Evolutionary conservation across 1,140 invertebrate genomes (phyloP).

Genomic region (Anoplolepis gracilipes): DNA sequence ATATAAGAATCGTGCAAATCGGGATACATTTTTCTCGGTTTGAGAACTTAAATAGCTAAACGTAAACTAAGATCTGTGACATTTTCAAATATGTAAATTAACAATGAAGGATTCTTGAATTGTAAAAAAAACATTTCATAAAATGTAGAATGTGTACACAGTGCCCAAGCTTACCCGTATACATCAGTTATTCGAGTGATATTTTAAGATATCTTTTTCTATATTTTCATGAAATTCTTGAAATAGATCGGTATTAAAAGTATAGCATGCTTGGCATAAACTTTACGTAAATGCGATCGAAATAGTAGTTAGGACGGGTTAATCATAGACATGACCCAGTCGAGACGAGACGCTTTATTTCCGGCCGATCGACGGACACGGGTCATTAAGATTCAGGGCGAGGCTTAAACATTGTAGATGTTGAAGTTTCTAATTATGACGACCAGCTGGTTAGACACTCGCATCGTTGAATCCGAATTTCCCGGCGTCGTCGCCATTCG

Average conservation of each 20-base stretch:
- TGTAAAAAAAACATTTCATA: background rate
- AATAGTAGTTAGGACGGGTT: slow-evolving; percentile 38
- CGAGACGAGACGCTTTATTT: slow-evolving; percentile 56
- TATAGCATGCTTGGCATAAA: slow-evolving; percentile 2
- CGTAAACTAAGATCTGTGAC: background rate
- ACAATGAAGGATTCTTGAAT: background rate
- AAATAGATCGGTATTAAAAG: background rate
- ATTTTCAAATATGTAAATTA: background rate
- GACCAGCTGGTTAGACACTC: slow-evolving; percentile 53
- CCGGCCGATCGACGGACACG: slow-evolving; percentile 52
- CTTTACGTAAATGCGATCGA: slow-evolving; percentile 26
- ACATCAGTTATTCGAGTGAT: background rate
- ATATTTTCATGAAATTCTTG: background rate
- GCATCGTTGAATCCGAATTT: slow-evolving; percentile 50
- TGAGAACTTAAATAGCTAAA: background rate
- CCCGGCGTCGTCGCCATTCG: slow-evolving; percentile 35
- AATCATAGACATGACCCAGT: slow-evolving; percentile 59
- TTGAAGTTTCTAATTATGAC: slow-evolving; percentile 60
- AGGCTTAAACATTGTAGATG: slow-evolving; percentile 47
- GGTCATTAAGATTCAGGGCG: slow-evolving; percentile 48
- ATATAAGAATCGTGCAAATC: background rate
- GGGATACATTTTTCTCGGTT: background rate
- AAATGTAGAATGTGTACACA: background rate
- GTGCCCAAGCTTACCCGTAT: background rate
- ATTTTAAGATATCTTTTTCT: background rate